Percentiles rank a stretch among this genome's conserved stretches.
These are phyloP conservation scores for Macrobrachium rosenbergii DNA, from an alignment of 1,140 invertebrate genomes.

Conservation along the genomic window DNA sequence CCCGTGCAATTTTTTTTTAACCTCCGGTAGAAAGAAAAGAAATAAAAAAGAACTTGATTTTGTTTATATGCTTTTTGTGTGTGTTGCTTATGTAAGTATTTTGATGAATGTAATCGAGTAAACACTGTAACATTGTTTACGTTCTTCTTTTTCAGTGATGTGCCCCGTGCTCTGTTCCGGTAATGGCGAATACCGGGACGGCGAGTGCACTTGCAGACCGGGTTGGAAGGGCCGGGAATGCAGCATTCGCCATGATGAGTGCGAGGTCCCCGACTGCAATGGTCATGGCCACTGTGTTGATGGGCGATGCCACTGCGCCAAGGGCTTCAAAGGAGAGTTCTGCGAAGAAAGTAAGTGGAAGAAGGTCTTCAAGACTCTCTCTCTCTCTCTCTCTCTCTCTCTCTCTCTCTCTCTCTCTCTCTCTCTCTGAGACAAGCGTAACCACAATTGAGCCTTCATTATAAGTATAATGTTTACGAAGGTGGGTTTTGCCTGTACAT, in stretches of 20 bases:
- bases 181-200: conserved; percentile 95
- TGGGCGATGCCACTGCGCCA: conserved; percentile 92
- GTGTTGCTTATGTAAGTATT: too few relatives aligned
- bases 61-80: too few relatives aligned
- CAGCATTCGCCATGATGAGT: conserved; percentile 84
- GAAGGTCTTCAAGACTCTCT: background rate
- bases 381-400: background rate
- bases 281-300: conserved; percentile 95
- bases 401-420: background rate
- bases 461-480: too few relatives aligned
- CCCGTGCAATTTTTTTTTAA: background rate
- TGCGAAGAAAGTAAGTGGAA: conserved; percentile 83
- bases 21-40: background rate
- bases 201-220: conserved; percentile 95
- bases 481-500: too few relatives aligned
- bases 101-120: too few relatives aligned
- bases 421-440: background rate
- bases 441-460: too few relatives aligned
- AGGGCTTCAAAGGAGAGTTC: conserved; percentile 93
- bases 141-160: conserved; percentile 77
- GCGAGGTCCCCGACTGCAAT: conserved; percentile 87
- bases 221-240: conserved; percentile 98
- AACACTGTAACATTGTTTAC: background rate
- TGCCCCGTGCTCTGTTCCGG: conserved; percentile 96
- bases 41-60: too few relatives aligned